Percentiles rank a stretch among this genome's conserved stretches.
Evolutionary conservation across 2,113 vertebrate species (phyloP).

Genomic region (Agelaius phoeniceus): DNA sequence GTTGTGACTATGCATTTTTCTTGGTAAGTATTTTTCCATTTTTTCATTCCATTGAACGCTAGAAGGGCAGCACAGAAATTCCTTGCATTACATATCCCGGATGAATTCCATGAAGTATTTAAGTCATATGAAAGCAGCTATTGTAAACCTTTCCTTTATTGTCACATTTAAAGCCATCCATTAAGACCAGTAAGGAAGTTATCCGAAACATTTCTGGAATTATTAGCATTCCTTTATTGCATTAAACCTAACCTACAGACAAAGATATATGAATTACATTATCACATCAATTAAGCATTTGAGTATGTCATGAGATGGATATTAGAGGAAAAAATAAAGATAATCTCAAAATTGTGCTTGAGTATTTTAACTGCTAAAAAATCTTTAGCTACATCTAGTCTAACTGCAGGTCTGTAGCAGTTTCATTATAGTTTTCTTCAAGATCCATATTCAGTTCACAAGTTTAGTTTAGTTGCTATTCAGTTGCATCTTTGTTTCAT

Average conservation of each 20-base stretch:
- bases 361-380: background rate
- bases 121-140: constrained; percentile 15
- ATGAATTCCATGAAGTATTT: background rate
- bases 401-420: background rate
- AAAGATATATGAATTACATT: background rate
- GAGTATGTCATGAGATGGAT: background rate
- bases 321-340: background rate
- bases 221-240: background rate
- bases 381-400: background rate
- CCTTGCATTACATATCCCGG: background rate
- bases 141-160: constrained; percentile 35
- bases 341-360: background rate
- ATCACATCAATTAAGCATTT: background rate
- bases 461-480: background rate
- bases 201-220: constrained; percentile 30
- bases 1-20: background rate
- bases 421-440: background rate
- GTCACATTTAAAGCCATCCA: background rate
- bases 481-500: background rate
- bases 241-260: background rate
- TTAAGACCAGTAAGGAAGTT: constrained; percentile 7
- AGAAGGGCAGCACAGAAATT: constrained; percentile 19
- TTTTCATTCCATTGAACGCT: background rate
- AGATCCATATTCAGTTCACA: background rate
- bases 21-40: background rate